phyloP scores from a whole-genome alignment of 2,113 vertebrate species.

The Origma solitaria region DNA sequence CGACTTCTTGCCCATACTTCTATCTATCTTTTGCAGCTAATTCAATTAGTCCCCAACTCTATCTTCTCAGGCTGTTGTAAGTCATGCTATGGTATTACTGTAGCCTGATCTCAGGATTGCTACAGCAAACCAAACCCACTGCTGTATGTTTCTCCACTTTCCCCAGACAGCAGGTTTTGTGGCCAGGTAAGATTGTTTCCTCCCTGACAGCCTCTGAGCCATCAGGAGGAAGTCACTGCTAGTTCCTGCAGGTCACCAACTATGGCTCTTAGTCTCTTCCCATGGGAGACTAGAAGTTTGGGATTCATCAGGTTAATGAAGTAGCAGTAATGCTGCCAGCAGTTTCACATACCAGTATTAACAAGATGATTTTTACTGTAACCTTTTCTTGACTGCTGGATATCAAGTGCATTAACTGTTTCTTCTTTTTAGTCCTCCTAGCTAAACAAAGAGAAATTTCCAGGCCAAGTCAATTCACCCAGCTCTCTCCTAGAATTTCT shows the following conservation, averaged over 20 bases:
- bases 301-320: not conserved
- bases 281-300: not conserved
- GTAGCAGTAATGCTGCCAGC: not conserved
- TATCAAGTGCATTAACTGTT: not conserved
- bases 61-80: not conserved
- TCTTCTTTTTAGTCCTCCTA: not conserved
- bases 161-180: not conserved
- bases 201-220: not conserved
- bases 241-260: not conserved
- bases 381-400: not conserved
- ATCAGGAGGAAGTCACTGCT: not conserved
- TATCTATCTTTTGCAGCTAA: not conserved
- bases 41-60: not conserved
- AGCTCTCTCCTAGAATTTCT: not conserved
- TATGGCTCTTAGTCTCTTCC: not conserved
- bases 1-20: not conserved
- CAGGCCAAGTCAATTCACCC: not conserved
- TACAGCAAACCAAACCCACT: not conserved
- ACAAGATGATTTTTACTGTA: not conserved
- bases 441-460: not conserved
- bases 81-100: not conserved
- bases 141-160: not conserved
- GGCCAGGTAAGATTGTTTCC: not conserved
- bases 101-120: not conserved
- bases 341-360: not conserved